Evolutionary conservation across 2,888 invertebrate species (phyloP).

Genomic region (Nomada ferruginata): DNA sequence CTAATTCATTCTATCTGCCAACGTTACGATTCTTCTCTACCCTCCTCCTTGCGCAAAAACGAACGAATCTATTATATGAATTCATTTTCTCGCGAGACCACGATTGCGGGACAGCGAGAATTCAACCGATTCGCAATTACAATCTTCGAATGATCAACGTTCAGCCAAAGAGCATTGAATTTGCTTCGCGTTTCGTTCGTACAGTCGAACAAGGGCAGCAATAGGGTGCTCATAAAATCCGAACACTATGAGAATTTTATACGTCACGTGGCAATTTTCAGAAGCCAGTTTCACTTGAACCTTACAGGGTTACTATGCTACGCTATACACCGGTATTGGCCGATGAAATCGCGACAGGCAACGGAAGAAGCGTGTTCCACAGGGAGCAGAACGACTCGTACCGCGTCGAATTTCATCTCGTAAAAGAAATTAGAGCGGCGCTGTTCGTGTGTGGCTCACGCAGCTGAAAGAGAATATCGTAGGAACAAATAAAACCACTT

Average conservation of each 20-base stretch:
- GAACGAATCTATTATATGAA: constrained; percentile 25
- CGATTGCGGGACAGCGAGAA: constrained; percentile 5
- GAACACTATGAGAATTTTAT: constrained; percentile 18
- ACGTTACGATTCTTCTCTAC: too few relatives aligned
- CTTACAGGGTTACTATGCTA: not conserved
- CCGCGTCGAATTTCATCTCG: constrained; percentile 76
- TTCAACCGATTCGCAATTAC: constrained; percentile 24
- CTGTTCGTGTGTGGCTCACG: constrained; percentile 41
- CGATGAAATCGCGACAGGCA: constrained; percentile 19
- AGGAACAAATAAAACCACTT: constrained; percentile 39
- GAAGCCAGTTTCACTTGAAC: not conserved
- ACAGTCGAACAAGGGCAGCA: constrained; percentile 7
- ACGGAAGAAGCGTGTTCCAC: constrained; percentile 1
- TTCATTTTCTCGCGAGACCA: constrained; percentile 1
- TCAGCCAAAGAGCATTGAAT: not conserved
- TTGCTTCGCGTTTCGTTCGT: constrained; percentile 10
- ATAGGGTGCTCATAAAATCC: constrained; percentile 29
- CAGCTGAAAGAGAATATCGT: constrained; percentile 31
- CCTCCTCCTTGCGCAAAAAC: not conserved
- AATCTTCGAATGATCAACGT: constrained; percentile 13
- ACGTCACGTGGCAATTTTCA: constrained; percentile 10
- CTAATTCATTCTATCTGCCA: constrained; percentile 1
- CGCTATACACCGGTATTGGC: constrained; percentile 4
- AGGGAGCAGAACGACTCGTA: constrained; percentile 36
- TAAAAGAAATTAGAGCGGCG: constrained; percentile 77